Evolutionary conservation across 1,140 invertebrate species (phyloP).

Genomic region (Drosophila micromelanica): DNA sequence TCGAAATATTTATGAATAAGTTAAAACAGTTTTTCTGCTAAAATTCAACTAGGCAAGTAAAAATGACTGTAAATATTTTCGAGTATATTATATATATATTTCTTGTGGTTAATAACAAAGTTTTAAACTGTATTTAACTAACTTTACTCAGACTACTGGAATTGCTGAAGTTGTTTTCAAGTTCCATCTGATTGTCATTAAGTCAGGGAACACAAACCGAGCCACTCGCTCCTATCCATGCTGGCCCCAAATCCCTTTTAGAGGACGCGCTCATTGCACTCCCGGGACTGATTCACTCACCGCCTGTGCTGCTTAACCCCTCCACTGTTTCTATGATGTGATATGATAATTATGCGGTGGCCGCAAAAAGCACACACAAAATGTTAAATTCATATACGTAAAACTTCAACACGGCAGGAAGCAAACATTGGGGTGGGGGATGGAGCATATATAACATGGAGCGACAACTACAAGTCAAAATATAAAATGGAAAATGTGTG

Average conservation of each 20-base stretch:
- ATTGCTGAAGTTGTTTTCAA: neutral
- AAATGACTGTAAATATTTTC: too few relatives aligned
- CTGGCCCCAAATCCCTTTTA: conserved; percentile 49
- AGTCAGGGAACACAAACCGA: neutral
- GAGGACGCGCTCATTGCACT: conserved; percentile 61
- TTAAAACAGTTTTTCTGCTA: too few relatives aligned
- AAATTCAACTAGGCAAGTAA: too few relatives aligned
- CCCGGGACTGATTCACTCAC: conserved; percentile 46
- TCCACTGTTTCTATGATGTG: conserved; percentile 53
- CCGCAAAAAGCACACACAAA: conserved; percentile 70
- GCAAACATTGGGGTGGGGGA: neutral
- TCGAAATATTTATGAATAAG: too few relatives aligned
- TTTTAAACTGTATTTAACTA: neutral
- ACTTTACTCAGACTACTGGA: neutral
- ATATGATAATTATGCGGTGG: conserved; percentile 78
- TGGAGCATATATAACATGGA: conserved; percentile 26
- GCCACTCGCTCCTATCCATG: conserved; percentile 32
- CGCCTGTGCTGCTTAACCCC: conserved; percentile 7
- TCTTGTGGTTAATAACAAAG: too few relatives aligned
- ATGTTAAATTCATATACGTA: conserved; percentile 72
- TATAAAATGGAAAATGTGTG: conserved; percentile 79
- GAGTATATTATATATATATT: too few relatives aligned
- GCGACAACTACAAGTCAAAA: conserved; percentile 66
- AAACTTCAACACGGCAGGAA: conserved; percentile 61
- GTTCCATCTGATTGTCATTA: conserved; percentile 19